These are phyloP conservation scores for Podarcis cretensis DNA, from an alignment of 2,113 vertebrate genomes.

Conservation along the genomic window DNA sequence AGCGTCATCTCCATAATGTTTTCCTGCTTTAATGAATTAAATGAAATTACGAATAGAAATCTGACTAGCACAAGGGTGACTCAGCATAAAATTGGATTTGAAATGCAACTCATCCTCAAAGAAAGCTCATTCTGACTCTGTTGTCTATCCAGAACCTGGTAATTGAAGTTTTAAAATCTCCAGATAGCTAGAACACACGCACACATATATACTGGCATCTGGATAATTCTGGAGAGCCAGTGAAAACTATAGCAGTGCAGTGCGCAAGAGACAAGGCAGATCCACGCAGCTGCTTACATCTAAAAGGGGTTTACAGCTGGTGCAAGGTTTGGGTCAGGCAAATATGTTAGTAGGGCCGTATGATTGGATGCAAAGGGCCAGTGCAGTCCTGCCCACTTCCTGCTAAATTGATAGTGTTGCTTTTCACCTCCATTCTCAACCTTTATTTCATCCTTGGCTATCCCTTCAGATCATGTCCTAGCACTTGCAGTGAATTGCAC, in stretches of 20 bases:
- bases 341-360: background rate
- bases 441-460: background rate
- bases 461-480: background rate
- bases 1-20: constrained; percentile 10
- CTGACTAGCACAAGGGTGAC: constrained; percentile 15
- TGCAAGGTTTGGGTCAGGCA: background rate
- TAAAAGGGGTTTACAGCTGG: background rate
- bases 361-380: background rate
- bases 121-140: constrained; percentile 17
- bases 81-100: constrained; percentile 27
- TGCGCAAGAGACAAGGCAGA: background rate
- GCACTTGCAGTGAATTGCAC: background rate
- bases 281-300: background rate
- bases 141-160: constrained; percentile 6
- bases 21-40: constrained; percentile 26
- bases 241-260: background rate
- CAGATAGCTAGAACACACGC: background rate
- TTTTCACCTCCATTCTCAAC: background rate
- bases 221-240: constrained; percentile 32
- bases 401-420: background rate
- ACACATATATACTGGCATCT: background rate
- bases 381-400: background rate
- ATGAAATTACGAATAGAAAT: constrained; percentile 40
- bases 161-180: constrained; percentile 35
- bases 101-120: constrained; percentile 5